A percentile compares a stretch with the other conserved stretches of the same genome.
These are phyloP conservation scores for Fundulus diaphanus DNA, from an alignment of 2,797 vertebrate species.

Conservation along the genomic window DNA sequence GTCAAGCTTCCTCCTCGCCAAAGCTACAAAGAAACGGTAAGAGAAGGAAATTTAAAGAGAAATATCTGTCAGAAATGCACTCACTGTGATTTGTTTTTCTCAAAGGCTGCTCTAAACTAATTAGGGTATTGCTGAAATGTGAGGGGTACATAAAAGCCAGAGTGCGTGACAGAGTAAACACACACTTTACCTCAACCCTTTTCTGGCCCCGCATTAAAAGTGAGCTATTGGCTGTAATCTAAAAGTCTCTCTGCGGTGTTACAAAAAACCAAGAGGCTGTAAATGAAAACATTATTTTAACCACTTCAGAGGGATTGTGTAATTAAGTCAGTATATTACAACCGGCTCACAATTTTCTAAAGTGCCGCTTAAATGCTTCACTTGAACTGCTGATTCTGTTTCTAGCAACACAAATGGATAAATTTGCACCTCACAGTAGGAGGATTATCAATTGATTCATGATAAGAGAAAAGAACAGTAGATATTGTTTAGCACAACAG, in stretches of 20 bases:
- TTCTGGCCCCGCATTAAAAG: conserved; percentile 60
- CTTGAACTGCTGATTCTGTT: background rate
- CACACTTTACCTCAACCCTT: conserved; percentile 56
- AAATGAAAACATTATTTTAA: conserved; percentile 71
- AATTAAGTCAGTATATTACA: conserved; percentile 62
- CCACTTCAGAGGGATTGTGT: conserved; percentile 52
- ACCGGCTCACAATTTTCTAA: conserved; percentile 20
- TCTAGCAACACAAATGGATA: conserved; percentile 24
- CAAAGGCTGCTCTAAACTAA: conserved; percentile 58
- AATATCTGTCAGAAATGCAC: conserved; percentile 51
- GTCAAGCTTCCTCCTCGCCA: conserved; percentile 46
- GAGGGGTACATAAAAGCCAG: conserved; percentile 66
- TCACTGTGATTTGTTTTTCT: conserved; percentile 33
- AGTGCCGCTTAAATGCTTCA: conserved; percentile 35
- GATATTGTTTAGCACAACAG: conserved; percentile 46
- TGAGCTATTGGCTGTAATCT: conserved; percentile 60
- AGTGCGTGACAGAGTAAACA: conserved; percentile 68
- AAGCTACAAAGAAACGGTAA: conserved; percentile 43
- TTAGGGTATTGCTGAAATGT: conserved; percentile 69
- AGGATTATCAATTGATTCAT: conserved; percentile 45
- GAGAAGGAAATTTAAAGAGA: conserved; percentile 52
- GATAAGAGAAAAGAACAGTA: conserved; percentile 41
- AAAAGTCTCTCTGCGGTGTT: conserved; percentile 53
- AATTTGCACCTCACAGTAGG: conserved; percentile 27
- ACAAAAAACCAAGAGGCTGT: conserved; percentile 55